Percentiles rank a stretch among this genome's conserved stretches.
These are phyloP conservation scores for Phaedon cochleariae DNA, from an alignment of 2,888 invertebrate genomes.

Conservation along the genomic window DNA sequence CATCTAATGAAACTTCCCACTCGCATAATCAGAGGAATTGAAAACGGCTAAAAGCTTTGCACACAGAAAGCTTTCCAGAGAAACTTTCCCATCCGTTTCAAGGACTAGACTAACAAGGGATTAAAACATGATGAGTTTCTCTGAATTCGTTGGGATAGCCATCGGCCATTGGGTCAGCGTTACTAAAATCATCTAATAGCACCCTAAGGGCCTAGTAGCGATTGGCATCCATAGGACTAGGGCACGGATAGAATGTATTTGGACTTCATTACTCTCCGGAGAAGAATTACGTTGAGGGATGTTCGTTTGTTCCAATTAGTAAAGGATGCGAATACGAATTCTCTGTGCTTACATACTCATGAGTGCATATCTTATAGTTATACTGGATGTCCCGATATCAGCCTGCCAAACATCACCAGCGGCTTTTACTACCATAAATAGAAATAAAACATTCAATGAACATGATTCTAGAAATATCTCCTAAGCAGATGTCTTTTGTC, in stretches of 20 bases:
- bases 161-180: neutral
- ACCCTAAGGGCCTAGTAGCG: neutral
- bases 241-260: neutral
- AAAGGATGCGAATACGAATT: too few relatives aligned
- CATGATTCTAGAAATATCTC: too few relatives aligned
- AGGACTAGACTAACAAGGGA: neutral
- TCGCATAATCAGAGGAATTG: too few relatives aligned
- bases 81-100: neutral
- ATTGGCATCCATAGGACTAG: neutral
- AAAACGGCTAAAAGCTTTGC: constrained; percentile 5
- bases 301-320: too few relatives aligned
- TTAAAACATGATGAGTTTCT: constrained; percentile 3
- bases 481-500: too few relatives aligned
- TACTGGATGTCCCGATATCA: too few relatives aligned
- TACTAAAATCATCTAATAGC: neutral
- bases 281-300: neutral
- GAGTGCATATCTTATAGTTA: too few relatives aligned
- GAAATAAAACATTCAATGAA: too few relatives aligned
- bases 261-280: neutral
- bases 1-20: too few relatives aligned
- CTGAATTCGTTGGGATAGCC: neutral
- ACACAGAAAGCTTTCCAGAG: neutral
- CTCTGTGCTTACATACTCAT: too few relatives aligned
- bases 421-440: too few relatives aligned
- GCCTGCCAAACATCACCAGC: too few relatives aligned